phyloP scores from a whole-genome alignment of 2,113 vertebrate species.

The Felis catus region DNA sequence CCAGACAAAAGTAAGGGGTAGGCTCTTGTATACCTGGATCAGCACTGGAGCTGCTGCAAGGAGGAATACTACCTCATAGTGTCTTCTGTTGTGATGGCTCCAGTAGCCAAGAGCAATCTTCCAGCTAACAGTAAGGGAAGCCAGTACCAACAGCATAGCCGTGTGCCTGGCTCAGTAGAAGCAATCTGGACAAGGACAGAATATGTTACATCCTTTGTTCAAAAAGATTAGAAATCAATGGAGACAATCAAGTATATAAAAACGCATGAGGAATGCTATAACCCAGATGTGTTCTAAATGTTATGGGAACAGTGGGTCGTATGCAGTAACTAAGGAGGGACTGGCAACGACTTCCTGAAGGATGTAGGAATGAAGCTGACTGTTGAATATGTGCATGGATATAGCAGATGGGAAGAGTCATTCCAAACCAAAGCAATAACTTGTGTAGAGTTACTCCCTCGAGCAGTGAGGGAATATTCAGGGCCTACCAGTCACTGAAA shows the following conservation, averaged over 20 bases:
- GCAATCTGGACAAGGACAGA: neutral
- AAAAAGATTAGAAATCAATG: conserved; percentile 11
- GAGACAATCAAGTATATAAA: neutral
- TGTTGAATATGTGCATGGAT: neutral
- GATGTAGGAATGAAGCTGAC: neutral
- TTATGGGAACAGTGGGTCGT: neutral
- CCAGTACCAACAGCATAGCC: neutral
- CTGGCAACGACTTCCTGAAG: neutral
- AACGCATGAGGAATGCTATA: neutral
- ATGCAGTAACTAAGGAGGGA: neutral
- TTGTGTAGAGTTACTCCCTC: neutral
- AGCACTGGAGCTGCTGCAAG: neutral
- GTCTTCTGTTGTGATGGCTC: neutral
- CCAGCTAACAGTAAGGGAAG: neutral
- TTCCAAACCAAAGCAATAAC: neutral
- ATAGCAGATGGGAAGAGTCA: neutral
- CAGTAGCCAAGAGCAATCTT: neutral
- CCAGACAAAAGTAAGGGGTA: neutral
- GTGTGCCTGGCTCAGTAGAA: neutral
- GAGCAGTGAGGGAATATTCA: neutral
- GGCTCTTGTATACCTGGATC: neutral
- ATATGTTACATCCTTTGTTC: neutral
- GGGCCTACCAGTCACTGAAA: neutral
- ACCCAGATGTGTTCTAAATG: neutral
- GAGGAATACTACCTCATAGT: neutral